phyloP scores from a whole-genome alignment of 2,113 vertebrate genomes.

The Prolemur simus region DNA sequence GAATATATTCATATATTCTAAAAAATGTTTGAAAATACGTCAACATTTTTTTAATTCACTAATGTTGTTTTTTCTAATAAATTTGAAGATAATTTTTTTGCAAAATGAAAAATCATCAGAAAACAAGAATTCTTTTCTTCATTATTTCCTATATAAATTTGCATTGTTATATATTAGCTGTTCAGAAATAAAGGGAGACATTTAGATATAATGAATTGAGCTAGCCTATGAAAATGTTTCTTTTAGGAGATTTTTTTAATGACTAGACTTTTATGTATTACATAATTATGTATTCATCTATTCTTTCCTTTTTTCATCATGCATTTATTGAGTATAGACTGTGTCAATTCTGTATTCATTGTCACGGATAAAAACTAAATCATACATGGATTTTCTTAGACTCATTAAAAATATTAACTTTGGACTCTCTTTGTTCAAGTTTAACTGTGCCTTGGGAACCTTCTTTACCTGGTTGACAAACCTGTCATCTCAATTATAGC shows the following conservation, averaged over 20 bases:
- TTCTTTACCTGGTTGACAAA: not conserved
- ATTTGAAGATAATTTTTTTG: not conserved
- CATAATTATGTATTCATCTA: not conserved
- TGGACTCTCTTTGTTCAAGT: not conserved
- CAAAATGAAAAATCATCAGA: slow-evolving; percentile 11
- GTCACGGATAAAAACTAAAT: slow-evolving; percentile 1
- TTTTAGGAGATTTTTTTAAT: slow-evolving; percentile 8
- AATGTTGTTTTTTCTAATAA: not conserved
- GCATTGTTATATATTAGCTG: not conserved
- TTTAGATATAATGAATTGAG: not conserved
- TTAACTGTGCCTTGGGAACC: not conserved
- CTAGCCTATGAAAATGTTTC: slow-evolving; percentile 4
- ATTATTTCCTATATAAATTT: slow-evolving; percentile 39
- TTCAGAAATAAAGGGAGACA: slow-evolving; percentile 29
- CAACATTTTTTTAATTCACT: not conserved
- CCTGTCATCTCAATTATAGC: not conserved
- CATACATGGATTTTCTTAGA: not conserved
- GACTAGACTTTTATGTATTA: not conserved
- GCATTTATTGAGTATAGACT: not conserved
- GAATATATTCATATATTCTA: not conserved
- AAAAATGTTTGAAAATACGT: not conserved
- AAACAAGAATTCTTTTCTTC: not conserved
- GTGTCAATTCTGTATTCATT: not conserved
- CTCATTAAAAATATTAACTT: not conserved
- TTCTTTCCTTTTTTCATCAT: slow-evolving; percentile 18